Conservation (phyloP, 1,140 invertebrate genomes). For the Pinna nobilis region DNA sequence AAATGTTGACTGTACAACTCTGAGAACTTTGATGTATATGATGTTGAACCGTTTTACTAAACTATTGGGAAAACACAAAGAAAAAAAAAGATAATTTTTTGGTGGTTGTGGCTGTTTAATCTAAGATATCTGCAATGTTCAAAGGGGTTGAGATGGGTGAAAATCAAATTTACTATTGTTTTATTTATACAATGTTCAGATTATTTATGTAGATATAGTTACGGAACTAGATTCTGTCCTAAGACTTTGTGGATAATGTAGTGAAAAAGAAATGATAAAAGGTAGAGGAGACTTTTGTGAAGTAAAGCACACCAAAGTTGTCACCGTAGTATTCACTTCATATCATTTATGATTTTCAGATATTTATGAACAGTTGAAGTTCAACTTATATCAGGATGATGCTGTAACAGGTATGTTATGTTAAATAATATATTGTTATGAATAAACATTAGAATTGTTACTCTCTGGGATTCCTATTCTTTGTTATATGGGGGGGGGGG, state of each 20-base stretch:
- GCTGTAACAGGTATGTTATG: constrained; percentile 88
- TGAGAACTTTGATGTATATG: too few relatives aligned
- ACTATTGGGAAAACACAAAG: too few relatives aligned
- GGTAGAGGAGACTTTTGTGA: background rate
- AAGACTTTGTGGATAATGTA: background rate
- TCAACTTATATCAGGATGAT: constrained; percentile 98
- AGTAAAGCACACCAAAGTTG: background rate
- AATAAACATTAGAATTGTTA: background rate
- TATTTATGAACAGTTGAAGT: constrained; percentile 96
- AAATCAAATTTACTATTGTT: background rate
- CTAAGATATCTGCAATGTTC: too few relatives aligned
- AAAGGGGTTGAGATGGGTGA: too few relatives aligned
- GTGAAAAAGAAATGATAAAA: background rate
- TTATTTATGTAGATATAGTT: background rate
- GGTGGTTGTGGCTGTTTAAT: too few relatives aligned
- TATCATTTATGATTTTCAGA: constrained; percentile 75
- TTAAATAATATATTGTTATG: background rate
- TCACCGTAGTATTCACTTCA: background rate
- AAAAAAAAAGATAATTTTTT: too few relatives aligned
- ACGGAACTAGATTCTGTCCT: background rate
- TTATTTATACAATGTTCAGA: background rate
- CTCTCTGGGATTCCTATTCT: background rate
- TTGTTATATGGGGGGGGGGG: constrained; percentile 90
- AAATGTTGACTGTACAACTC: too few relatives aligned
- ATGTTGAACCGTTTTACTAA: too few relatives aligned